A percentile compares a stretch with the other conserved stretches of the same genome.
phyloP scores from a whole-genome alignment of 2,888 invertebrate species.

The Oeneis ivallda region DNA sequence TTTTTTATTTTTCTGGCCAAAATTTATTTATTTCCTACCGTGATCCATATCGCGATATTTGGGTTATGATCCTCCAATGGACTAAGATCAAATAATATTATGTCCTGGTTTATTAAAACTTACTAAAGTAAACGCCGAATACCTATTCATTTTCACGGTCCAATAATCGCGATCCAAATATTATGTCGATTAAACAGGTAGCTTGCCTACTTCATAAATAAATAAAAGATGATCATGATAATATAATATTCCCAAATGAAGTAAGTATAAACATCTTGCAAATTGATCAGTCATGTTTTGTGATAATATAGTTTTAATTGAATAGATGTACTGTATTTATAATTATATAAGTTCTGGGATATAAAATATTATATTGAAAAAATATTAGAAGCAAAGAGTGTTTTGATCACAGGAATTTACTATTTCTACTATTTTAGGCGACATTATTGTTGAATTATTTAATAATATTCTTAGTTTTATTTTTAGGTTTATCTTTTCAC shows the following conservation, averaged over 20 bases:
- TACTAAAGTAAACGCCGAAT: no score
- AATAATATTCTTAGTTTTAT: neutral
- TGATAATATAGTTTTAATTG: conserved; percentile 68
- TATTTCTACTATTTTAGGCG: neutral
- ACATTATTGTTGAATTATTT: conserved; percentile 1
- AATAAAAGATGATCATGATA: neutral
- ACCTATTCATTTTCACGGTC: no score
- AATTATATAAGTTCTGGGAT: conserved; percentile 40
- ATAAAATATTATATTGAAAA: conserved; percentile 30
- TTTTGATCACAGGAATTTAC: neutral
- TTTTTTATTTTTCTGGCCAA: no score
- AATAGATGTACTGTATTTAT: conserved; percentile 45
- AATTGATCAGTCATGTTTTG: conserved; percentile 65
- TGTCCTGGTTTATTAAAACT: no score
- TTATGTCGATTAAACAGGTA: no score
- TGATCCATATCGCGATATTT: no score
- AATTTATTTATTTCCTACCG: no score
- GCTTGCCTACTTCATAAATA: no score
- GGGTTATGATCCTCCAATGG: no score
- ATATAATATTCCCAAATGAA: conserved; percentile 1
- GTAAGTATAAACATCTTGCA: conserved; percentile 13
- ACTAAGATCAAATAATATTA: no score
- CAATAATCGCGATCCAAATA: no score
- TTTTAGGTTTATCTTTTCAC: neutral
- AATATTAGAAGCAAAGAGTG: conserved; percentile 32